A percentile compares a stretch with the other conserved stretches of the same genome.
Evolutionary conservation across 2,113 vertebrate species (phyloP).

Genomic region (Tragelaphus scriptus): DNA sequence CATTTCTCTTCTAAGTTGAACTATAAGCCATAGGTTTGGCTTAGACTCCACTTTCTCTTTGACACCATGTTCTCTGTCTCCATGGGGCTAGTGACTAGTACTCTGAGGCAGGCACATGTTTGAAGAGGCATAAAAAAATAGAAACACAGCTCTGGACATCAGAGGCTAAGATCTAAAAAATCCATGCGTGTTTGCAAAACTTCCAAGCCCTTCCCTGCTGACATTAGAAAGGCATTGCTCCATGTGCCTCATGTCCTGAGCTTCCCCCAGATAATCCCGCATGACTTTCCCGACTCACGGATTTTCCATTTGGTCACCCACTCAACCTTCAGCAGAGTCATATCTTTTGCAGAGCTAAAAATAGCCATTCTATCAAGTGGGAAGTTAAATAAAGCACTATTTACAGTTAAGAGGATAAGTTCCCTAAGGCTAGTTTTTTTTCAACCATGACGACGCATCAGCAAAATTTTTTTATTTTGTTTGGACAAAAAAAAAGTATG

Average conservation of each 20-base stretch:
- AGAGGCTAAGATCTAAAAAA: neutral
- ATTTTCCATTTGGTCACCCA: slow-evolving; percentile 68
- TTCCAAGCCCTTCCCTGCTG: slow-evolving; percentile 19
- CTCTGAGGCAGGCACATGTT: neutral
- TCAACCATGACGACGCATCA: neutral
- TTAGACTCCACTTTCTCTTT: neutral
- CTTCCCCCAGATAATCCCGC: slow-evolving; percentile 36
- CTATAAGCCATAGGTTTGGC: neutral
- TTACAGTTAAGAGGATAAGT: slow-evolving; percentile 24
- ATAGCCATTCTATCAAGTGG: slow-evolving; percentile 20
- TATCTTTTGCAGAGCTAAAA: slow-evolving; percentile 60
- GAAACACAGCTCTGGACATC: slow-evolving; percentile 1
- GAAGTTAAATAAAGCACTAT: slow-evolving; percentile 33
- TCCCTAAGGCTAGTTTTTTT: neutral
- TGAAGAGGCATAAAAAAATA: slow-evolving; percentile 7
- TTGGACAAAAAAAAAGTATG: neutral
- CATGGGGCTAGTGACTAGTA: neutral
- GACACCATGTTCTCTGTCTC: neutral
- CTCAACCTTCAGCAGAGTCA: slow-evolving; percentile 43
- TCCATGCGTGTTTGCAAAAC: neutral
- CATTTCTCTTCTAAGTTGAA: neutral
- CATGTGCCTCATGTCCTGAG: slow-evolving; percentile 33
- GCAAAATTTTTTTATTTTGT: neutral
- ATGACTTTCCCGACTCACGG: slow-evolving; percentile 21
- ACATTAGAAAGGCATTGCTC: slow-evolving; percentile 33